Evolutionary conservation across 1,140 invertebrate species (phyloP), one percentile per base, ranked within the genome.

Genomic region (Elymnias hypermnestra): DNA sequence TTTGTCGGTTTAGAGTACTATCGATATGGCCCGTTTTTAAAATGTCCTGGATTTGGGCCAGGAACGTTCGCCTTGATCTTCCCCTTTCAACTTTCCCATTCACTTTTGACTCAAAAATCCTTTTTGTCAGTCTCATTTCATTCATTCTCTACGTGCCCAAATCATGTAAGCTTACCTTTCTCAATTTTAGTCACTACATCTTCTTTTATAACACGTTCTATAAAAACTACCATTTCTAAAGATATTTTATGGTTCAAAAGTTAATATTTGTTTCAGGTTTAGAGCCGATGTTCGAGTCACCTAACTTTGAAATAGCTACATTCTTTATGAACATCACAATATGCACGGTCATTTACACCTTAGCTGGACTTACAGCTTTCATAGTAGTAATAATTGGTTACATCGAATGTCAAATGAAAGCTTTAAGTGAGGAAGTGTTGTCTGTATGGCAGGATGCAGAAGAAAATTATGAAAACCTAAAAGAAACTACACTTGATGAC

Each of bases 291-390:
- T 48, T 29, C 1, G 59, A 65, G 19, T 53, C 66, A 3, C 73
- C 73, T n/a, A 70, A 77, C 25, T 79, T 63, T 39, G 65, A 77
- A 57, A 62, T 75, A 37, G 53, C 62, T 0, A 56, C 53, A 10
- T 21, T 57, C 0, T 48, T 64, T 2, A 48, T 59, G 33, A 54
- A 53, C 0, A 43, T 51, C 9, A 60, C 57, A 31, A 36, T 61
- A 3, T 41, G 67, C 10, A 46, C 58, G 1, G 22, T 21, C 23
- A 15, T 42, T 25, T 41, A 46, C 12, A 25, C 23, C 2, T 8
- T 47, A n/a, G 42, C 51, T 2, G 63, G 61, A 36, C 48, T 72
- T 21, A 69, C 67, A 2, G 62, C 53, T 1, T 57, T 76, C 6
- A 48, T 79, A 8, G 64, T 75, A 5, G 51, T 72, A 3, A 25